A percentile compares a stretch with the other conserved stretches of the same genome.
These are phyloP conservation scores for Chionomys nivalis DNA, from an alignment of 2,113 vertebrate genomes.

Conservation along the genomic window DNA sequence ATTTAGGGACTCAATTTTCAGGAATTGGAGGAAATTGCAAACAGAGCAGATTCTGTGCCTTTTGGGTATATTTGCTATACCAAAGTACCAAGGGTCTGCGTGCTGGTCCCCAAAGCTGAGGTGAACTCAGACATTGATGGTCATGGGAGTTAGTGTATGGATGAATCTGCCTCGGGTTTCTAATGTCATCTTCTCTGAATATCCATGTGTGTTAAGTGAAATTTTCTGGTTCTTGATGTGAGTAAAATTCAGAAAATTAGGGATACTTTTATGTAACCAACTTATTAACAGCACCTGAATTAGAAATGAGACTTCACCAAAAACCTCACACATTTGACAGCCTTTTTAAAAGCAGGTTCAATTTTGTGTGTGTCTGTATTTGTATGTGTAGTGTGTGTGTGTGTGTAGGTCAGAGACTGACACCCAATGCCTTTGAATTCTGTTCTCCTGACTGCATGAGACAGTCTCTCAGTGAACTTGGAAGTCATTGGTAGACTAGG, in stretches of 20 bases:
- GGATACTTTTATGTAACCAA: background rate
- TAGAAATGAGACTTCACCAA: background rate
- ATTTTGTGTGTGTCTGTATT: background rate
- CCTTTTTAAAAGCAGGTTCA: background rate
- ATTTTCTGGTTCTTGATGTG: background rate
- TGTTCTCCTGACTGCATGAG: background rate
- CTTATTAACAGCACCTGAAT: background rate
- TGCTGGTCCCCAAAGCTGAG: background rate
- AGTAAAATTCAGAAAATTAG: background rate
- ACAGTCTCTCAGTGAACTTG: background rate
- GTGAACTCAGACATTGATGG: background rate
- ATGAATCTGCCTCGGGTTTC: background rate
- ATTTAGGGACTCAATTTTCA: background rate
- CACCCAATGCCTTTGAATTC: background rate
- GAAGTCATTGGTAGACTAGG: background rate
- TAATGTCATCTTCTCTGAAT: background rate
- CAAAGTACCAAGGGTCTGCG: rapidly evolving
- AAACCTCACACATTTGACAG: background rate
- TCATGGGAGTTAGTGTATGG: background rate
- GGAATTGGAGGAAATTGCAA: background rate
- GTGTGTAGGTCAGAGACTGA: background rate
- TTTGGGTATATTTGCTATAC: background rate
- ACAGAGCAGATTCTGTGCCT: background rate
- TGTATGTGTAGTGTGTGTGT: background rate
- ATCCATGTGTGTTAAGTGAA: background rate